Evolutionary conservation across 2,113 vertebrate species (phyloP).

Genomic region (Prolemur simus): DNA sequence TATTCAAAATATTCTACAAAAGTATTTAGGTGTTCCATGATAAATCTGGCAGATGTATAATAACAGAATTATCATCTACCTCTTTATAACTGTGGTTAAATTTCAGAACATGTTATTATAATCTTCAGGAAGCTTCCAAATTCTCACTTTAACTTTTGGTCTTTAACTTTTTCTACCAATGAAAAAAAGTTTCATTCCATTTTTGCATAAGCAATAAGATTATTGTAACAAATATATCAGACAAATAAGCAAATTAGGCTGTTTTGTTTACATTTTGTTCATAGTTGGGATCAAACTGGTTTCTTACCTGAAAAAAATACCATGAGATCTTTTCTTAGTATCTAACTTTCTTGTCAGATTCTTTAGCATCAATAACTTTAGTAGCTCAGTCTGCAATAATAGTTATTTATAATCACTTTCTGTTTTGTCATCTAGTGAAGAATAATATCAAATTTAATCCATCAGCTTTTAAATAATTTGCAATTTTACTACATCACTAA

Average conservation of each 20-base stretch:
- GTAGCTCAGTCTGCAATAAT: not conserved
- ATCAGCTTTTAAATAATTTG: not conserved
- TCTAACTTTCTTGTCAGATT: not conserved
- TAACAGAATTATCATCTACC: not conserved
- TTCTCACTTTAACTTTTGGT: not conserved
- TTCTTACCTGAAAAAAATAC: conserved; percentile 7
- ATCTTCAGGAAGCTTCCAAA: not conserved
- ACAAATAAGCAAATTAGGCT: not conserved
- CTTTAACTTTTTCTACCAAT: not conserved
- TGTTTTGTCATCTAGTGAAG: not conserved
- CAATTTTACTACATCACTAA: conserved; percentile 6
- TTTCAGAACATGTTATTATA: not conserved
- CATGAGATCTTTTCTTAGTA: not conserved
- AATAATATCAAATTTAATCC: not conserved
- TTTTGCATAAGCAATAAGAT: not conserved
- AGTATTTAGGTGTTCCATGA: not conserved
- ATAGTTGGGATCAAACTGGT: not conserved
- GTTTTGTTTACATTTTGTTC: not conserved
- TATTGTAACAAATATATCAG: not conserved
- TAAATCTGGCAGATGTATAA: not conserved
- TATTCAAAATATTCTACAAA: not conserved
- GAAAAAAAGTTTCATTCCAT: not conserved
- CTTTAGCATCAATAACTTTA: not conserved
- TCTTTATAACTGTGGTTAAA: not conserved
- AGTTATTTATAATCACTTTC: conserved; percentile 3